phyloP scores from a whole-genome alignment of 1,140 invertebrate species.

The Papilio xuthus region DNA sequence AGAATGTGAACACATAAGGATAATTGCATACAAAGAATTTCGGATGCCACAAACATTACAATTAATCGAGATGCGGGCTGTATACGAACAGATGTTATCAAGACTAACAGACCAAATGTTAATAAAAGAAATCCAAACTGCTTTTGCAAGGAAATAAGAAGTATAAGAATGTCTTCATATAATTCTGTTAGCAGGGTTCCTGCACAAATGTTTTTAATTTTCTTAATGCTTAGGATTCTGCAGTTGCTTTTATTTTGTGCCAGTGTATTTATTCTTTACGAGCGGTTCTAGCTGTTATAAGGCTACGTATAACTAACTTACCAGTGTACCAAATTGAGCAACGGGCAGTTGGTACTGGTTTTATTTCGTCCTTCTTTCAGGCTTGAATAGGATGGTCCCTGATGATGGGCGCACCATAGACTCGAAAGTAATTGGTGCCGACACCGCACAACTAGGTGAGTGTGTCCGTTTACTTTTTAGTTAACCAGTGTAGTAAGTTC shows the following conservation, averaged over 20 bases:
- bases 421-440: too few relatives aligned
- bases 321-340: too few relatives aligned
- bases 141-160: background rate
- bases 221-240: background rate
- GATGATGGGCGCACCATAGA: too few relatives aligned
- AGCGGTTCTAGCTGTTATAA: too few relatives aligned
- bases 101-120: background rate
- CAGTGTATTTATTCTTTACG: too few relatives aligned
- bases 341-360: too few relatives aligned
- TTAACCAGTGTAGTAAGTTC: too few relatives aligned
- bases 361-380: too few relatives aligned
- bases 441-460: too few relatives aligned
- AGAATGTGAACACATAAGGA: background rate
- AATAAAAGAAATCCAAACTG: slow-evolving; percentile 7
- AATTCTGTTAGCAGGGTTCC: background rate
- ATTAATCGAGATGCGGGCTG: background rate
- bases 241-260: background rate
- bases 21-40: slow-evolving; percentile 19
- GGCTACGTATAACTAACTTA: too few relatives aligned
- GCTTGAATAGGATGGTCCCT: too few relatives aligned
- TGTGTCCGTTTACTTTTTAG: too few relatives aligned
- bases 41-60: slow-evolving; percentile 8
- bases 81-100: background rate
- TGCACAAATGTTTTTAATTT: slow-evolving; percentile 5
- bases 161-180: background rate